Conservation (phyloP, 1,140 invertebrate species). For the Papilio helenus region DNA sequence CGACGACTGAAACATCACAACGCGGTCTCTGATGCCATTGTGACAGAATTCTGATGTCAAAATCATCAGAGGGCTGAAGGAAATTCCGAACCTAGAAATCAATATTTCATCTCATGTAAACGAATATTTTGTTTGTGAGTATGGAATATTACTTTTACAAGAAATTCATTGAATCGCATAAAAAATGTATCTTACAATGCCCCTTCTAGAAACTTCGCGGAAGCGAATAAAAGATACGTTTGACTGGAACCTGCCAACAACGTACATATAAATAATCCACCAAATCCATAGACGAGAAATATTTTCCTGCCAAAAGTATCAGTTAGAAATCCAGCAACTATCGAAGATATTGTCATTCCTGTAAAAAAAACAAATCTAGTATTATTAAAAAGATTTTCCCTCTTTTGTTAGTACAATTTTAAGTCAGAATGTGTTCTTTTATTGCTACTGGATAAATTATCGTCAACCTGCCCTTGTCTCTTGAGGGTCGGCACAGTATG, state of each 20-base stretch:
- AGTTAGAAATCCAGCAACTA: slow-evolving; percentile 90
- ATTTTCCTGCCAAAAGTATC: slow-evolving; percentile 89
- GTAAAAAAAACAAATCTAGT: slow-evolving; percentile 41
- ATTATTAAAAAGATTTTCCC: too few species aligned
- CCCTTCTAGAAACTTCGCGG: slow-evolving; percentile 89
- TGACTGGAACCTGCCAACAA: slow-evolving; percentile 87
- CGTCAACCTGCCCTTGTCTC: too few species aligned
- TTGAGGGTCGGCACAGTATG: too few species aligned
- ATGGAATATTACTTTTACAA: too few species aligned
- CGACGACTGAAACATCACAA: slow-evolving; percentile 64
- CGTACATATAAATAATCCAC: slow-evolving; percentile 86
- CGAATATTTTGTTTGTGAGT: too few species aligned
- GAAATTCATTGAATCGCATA: too few species aligned
- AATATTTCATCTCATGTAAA: not conserved
- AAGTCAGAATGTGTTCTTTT: too few species aligned
- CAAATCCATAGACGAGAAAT: slow-evolving; percentile 86
- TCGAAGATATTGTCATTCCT: slow-evolving; percentile 91
- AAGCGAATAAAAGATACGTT: slow-evolving; percentile 85
- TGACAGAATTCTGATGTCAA: slow-evolving; percentile 71
- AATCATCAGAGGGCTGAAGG: slow-evolving; percentile 57
- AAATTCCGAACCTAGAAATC: slow-evolving; percentile 57
- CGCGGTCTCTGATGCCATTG: slow-evolving; percentile 63
- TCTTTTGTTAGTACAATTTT: too few species aligned
- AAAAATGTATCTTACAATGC: slow-evolving; percentile 86
- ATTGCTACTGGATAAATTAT: too few species aligned